Conservation (phyloP, 1,140 invertebrate species). For the Lineus longissimus region DNA sequence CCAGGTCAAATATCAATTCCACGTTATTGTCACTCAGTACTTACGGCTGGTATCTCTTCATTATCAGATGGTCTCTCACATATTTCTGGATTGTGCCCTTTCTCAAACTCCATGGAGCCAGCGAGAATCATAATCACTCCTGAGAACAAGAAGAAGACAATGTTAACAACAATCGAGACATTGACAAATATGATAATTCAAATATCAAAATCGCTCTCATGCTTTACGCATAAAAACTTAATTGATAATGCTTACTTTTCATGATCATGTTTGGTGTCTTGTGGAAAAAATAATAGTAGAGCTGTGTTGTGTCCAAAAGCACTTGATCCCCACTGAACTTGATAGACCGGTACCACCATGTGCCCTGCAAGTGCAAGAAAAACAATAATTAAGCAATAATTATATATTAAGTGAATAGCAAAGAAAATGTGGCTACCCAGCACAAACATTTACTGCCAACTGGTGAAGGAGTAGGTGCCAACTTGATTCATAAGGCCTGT, state of each 20-base stretch:
- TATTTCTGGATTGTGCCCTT: slow-evolving; percentile 89
- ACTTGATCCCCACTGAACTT: slow-evolving; percentile 95
- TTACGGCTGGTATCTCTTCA: slow-evolving; percentile 86
- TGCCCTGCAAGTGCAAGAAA: slow-evolving; percentile 61
- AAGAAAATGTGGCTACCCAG: not conserved
- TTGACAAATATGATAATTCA: too few relatives aligned
- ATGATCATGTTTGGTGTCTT: slow-evolving; percentile 93
- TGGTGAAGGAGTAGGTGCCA: not conserved
- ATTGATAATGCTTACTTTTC: slow-evolving; percentile 61
- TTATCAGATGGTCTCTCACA: slow-evolving; percentile 90
- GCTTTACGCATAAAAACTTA: not conserved
- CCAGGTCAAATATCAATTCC: too few relatives aligned
- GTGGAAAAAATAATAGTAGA: slow-evolving; percentile 94
- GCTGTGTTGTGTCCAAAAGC: slow-evolving; percentile 87
- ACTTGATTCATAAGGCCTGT: too few relatives aligned
- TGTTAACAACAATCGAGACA: too few relatives aligned
- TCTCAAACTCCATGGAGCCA: slow-evolving; percentile 94
- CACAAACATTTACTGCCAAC: not conserved
- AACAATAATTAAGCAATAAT: slow-evolving; percentile 16
- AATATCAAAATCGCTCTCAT: not conserved
- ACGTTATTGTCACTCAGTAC: slow-evolving; percentile 21
- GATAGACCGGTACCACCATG: slow-evolving; percentile 99
- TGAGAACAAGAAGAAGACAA: slow-evolving; percentile 30
- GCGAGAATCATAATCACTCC: slow-evolving; percentile 93
- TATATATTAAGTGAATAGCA: slow-evolving; percentile 7